Percentiles rank a stretch among this genome's conserved stretches.
These are phyloP conservation scores for Odontothrips loti DNA, from an alignment of 2,888 invertebrate species.

Conservation along the genomic window DNA sequence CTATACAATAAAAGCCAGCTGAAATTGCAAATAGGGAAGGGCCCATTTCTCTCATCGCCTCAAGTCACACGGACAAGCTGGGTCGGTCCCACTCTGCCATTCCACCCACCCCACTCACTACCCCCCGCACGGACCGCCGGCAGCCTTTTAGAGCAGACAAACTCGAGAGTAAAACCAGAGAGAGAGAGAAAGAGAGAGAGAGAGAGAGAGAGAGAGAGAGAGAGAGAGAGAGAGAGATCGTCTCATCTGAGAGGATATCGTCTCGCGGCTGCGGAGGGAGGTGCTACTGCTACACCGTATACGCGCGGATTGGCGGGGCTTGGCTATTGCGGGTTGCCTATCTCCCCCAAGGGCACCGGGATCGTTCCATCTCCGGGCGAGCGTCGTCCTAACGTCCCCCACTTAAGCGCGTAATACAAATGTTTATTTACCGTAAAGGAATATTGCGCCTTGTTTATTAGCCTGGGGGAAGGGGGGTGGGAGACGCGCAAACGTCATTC, in stretches of 20 bases:
- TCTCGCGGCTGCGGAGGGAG: neutral
- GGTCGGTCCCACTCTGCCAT: too few relatives aligned
- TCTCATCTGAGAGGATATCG: too few relatives aligned
- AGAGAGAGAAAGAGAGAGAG: too few relatives aligned
- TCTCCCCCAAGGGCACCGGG: neutral
- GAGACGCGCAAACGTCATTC: neutral
- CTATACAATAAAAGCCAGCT: too few relatives aligned
- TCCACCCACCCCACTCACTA: too few relatives aligned
- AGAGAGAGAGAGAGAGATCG: neutral
- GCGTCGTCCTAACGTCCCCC: too few relatives aligned
- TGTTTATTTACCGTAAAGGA: constrained; percentile 26
- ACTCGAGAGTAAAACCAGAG: constrained; percentile 3
- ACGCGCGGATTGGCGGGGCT: neutral
- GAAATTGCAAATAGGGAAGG: too few relatives aligned
- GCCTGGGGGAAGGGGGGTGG: neutral
- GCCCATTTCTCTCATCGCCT: too few relatives aligned
- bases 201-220: too few relatives aligned
- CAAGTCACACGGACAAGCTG: too few relatives aligned
- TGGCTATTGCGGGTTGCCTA: neutral
- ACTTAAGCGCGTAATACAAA: constrained; percentile 22
- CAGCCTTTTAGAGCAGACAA: neutral
- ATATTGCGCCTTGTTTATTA: constrained; percentile 20
- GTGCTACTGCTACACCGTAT: neutral
- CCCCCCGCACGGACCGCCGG: too few relatives aligned
- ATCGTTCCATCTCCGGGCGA: neutral